Conservation (phyloP, 2,113 vertebrate genomes). For the Lepus americanus region DNA sequence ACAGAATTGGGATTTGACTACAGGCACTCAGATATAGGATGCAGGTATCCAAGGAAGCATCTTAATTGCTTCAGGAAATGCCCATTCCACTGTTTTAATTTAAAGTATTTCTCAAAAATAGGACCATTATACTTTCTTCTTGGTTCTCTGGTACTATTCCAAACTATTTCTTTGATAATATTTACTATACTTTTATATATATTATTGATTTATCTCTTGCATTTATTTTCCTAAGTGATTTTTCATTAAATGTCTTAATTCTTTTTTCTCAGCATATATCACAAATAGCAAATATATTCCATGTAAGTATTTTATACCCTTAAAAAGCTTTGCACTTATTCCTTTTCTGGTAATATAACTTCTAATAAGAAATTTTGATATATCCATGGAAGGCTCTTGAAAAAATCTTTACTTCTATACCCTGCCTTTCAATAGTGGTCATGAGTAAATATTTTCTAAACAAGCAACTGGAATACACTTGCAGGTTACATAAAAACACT, state of each 20-base stretch:
- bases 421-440: not conserved
- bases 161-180: conserved; percentile 32
- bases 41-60: too few species aligned
- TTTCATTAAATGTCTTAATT: conserved; percentile 7
- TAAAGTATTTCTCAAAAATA: not conserved
- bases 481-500: not conserved
- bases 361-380: not conserved
- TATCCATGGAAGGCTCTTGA: not conserved
- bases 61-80: too few species aligned
- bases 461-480: not conserved
- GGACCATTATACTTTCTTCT: not conserved
- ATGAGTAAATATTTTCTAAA: not conserved
- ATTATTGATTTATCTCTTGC: not conserved
- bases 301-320: not conserved
- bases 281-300: not conserved
- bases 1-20: too few species aligned
- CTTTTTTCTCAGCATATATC: not conserved
- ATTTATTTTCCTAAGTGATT: not conserved
- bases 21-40: too few species aligned
- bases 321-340: not conserved
- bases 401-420: not conserved
- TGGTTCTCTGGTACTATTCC: not conserved
- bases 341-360: not conserved
- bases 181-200: not conserved
- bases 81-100: too few species aligned